Conservation (phyloP, 2,113 vertebrate species). For the Odontophorus gujanensis region DNA sequence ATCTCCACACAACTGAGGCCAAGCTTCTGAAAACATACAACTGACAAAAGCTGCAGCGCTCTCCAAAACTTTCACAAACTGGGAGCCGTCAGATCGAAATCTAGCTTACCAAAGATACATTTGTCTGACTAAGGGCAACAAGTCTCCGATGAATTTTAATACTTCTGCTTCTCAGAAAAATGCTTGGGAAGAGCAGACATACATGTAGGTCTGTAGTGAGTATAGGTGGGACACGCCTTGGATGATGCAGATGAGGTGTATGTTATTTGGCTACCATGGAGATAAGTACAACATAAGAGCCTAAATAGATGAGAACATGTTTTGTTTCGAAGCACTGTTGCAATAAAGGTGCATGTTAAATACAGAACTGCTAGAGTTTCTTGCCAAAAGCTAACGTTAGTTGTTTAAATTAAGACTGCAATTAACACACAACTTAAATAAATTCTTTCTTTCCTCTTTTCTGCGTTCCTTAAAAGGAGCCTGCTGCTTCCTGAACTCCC, state of each 20-base stretch:
- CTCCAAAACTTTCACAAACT: neutral
- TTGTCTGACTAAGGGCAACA: neutral
- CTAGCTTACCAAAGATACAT: neutral
- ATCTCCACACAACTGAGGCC: neutral
- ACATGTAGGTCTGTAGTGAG: no score
- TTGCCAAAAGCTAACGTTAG: conserved; percentile 52
- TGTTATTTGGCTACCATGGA: neutral
- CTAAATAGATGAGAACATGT: neutral
- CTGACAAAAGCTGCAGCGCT: neutral
- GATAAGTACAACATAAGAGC: neutral
- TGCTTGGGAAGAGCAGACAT: neutral
- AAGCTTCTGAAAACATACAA: neutral
- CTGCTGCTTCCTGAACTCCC: neutral
- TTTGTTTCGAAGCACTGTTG: conserved; percentile 18
- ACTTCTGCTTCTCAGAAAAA: neutral
- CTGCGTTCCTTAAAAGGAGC: neutral
- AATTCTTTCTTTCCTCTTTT: neutral
- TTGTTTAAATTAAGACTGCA: conserved; percentile 51
- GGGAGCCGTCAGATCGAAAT: neutral
- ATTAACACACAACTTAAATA: neutral
- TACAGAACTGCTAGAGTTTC: neutral
- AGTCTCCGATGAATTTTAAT: neutral
- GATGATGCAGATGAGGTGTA: neutral
- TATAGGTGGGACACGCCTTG: neutral
- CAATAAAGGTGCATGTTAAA: conserved; percentile 23